These are phyloP conservation scores for Prenolepis imparis DNA, from an alignment of 2,888 invertebrate species.

Conservation along the genomic window DNA sequence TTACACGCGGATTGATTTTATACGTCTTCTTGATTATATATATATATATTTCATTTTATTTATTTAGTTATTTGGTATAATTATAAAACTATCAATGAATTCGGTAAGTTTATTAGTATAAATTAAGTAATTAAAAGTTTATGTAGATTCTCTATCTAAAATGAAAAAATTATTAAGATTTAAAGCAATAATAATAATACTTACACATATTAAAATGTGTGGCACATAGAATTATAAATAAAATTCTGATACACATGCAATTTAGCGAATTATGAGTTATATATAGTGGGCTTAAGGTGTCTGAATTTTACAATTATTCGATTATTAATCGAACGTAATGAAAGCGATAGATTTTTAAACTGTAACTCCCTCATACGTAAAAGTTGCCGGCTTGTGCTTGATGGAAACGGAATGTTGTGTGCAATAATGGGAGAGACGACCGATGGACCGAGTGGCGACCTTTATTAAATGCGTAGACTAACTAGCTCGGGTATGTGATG, in stretches of 20 bases:
- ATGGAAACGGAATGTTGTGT: slow-evolving; percentile 25
- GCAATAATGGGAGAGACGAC: slow-evolving; percentile 56
- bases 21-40: neutral
- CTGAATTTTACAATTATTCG: neutral
- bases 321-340: neutral
- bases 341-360: slow-evolving; percentile 8
- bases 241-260: too few species aligned
- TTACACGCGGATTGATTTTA: neutral
- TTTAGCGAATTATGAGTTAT: too few species aligned
- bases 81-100: neutral
- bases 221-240: too few species aligned
- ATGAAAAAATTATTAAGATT: too few species aligned
- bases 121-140: too few species aligned
- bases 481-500: slow-evolving; percentile 82
- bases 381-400: slow-evolving; percentile 47
- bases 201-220: too few species aligned
- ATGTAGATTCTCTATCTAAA: neutral
- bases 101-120: neutral
- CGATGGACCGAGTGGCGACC: slow-evolving; percentile 38
- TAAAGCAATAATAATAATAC: too few species aligned
- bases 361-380: neutral
- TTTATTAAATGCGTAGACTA: slow-evolving; percentile 84
- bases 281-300: neutral
- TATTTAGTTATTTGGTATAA: too few species aligned
- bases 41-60: too few species aligned